phyloP scores from a whole-genome alignment of 2,888 invertebrate genomes.

The Pammene fasciana region DNA sequence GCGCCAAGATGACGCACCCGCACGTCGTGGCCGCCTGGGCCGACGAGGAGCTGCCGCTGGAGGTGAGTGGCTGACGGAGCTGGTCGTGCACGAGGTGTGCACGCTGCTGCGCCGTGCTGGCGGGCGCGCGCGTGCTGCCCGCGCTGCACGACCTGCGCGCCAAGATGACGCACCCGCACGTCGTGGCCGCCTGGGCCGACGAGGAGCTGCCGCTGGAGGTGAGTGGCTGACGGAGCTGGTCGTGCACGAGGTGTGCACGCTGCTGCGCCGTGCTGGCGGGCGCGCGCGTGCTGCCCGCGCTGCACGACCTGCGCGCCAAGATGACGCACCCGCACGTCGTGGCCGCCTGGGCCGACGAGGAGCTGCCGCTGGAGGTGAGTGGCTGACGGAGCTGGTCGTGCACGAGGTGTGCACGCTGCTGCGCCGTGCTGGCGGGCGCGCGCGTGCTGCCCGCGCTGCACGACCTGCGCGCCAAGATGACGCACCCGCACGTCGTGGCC shows the following conservation, averaged over 20 bases:
- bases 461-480: slow-evolving; percentile 87
- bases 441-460: slow-evolving; percentile 96
- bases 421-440: slow-evolving; percentile 96
- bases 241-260: slow-evolving; percentile 94
- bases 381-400: slow-evolving; percentile 89
- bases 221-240: slow-evolving; percentile 87
- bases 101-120: slow-evolving; percentile 94
- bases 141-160: slow-evolving; percentile 93
- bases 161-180: slow-evolving; percentile 84
- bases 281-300: slow-evolving; percentile 95
- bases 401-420: slow-evolving; percentile 96
- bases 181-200: slow-evolving; percentile 96
- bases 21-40: slow-evolving; percentile 96
- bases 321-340: slow-evolving; percentile 87
- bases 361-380: slow-evolving; percentile 90
- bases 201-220: slow-evolving; percentile 96
- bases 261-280: slow-evolving; percentile 97
- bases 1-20: slow-evolving; percentile 79
- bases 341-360: slow-evolving; percentile 98
- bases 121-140: slow-evolving; percentile 96
- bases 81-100: slow-evolving; percentile 96
- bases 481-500: slow-evolving; percentile 88
- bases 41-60: slow-evolving; percentile 97
- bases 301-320: slow-evolving; percentile 90
- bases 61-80: slow-evolving; percentile 81